Conservation (phyloP, 1,140 invertebrate genomes). For the Trissolcus basalis region DNA sequence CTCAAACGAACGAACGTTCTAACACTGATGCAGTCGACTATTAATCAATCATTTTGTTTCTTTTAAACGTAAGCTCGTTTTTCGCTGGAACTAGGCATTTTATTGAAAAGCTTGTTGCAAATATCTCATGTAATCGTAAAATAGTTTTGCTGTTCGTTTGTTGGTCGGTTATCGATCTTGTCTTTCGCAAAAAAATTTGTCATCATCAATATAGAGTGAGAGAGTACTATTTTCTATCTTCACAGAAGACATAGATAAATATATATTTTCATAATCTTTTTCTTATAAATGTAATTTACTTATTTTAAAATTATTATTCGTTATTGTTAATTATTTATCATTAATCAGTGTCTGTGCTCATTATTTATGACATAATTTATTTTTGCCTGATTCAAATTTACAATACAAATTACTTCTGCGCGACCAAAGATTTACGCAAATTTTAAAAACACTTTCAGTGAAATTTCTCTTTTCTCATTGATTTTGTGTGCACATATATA, state of each 20-base stretch:
- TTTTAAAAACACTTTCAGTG: neutral
- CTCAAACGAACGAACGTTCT: conserved; percentile 24
- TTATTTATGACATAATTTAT: conserved; percentile 67
- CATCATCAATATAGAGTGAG: conserved; percentile 76
- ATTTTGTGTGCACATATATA: conserved; percentile 44
- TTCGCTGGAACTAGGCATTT: conserved; percentile 36
- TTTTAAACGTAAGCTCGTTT: conserved; percentile 24
- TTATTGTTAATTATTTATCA: conserved; percentile 77
- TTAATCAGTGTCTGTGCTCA: conserved; percentile 74
- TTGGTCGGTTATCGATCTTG: conserved; percentile 64
- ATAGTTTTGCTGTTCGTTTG: conserved; percentile 69
- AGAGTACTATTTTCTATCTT: conserved; percentile 78
- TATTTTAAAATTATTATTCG: conserved; percentile 75
- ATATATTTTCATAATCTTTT: conserved; percentile 78
- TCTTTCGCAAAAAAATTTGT: conserved; percentile 48
- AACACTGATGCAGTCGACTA: neutral
- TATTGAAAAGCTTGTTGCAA: neutral
- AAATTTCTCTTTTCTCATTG: conserved; percentile 32
- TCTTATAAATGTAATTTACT: conserved; percentile 77
- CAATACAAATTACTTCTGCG: conserved; percentile 22
- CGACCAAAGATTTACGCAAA: too few species aligned
- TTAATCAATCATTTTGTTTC: conserved; percentile 3
- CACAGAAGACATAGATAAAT: conserved; percentile 80
- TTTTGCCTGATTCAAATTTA: conserved; percentile 56
- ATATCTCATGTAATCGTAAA: conserved; percentile 60